Conservation (phyloP, 2,113 vertebrate genomes). For the Bucco capensis region DNA sequence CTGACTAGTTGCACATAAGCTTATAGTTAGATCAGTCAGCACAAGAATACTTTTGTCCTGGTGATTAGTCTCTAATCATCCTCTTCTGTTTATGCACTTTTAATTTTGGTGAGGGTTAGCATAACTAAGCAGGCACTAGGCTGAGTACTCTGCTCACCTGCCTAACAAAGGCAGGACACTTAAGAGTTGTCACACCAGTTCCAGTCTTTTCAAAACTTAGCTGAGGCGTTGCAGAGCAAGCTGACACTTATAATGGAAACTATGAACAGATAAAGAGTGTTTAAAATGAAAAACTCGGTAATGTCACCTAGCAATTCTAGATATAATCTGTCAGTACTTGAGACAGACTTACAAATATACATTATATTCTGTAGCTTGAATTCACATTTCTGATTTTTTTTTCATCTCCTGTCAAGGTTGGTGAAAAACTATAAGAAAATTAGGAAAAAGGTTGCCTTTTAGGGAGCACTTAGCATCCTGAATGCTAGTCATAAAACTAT, state of each 20-base stretch:
- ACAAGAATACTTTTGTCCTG: background rate
- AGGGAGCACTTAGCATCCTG: background rate
- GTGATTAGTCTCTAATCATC: background rate
- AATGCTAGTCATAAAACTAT: background rate
- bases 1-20: background rate
- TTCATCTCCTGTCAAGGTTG: background rate
- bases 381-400: background rate
- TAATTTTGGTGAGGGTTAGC: background rate
- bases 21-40: background rate
- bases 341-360: background rate
- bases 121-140: background rate
- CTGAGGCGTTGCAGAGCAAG: background rate
- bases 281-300: background rate
- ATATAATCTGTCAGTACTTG: background rate
- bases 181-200: background rate
- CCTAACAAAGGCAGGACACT: background rate
- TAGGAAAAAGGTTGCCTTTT: background rate
- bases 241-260: background rate
- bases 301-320: background rate
- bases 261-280: background rate
- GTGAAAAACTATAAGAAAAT: background rate
- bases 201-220: background rate
- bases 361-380: background rate
- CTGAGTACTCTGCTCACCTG: background rate
- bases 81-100: background rate